phyloP scores from a whole-genome alignment of 2,888 invertebrate genomes.

The Melieria picta region DNA sequence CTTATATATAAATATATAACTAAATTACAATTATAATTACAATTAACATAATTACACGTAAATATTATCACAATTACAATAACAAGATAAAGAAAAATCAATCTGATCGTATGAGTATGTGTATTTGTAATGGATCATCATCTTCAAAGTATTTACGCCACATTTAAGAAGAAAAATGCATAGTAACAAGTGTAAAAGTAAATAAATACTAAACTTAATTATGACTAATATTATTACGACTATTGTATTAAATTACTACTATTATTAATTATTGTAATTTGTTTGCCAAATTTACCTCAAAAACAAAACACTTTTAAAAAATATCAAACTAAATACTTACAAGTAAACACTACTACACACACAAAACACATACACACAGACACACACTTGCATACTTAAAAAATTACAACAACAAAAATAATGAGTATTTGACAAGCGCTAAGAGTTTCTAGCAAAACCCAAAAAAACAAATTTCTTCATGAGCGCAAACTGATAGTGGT shows the following conservation, averaged over 20 bases:
- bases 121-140: too few relatives aligned
- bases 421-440: too few relatives aligned
- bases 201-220: constrained; percentile 17
- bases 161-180: neutral
- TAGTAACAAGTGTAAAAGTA: neutral
- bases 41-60: neutral
- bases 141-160: constrained; percentile 26
- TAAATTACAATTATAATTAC: constrained; percentile 28
- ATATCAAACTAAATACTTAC: neutral
- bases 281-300: constrained; percentile 66
- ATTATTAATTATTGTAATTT: constrained; percentile 43
- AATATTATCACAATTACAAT: too few relatives aligned
- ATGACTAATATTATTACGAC: constrained; percentile 15
- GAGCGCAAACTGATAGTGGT: too few relatives aligned
- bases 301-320: constrained; percentile 39
- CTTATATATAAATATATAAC: too few relatives aligned
- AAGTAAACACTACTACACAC: neutral
- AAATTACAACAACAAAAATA: too few relatives aligned
- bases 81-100: too few relatives aligned
- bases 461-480: too few relatives aligned
- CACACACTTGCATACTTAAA: neutral
- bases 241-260: constrained; percentile 16
- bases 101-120: too few relatives aligned
- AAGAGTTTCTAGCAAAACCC: too few relatives aligned
- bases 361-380: neutral